Evolutionary conservation across 2,888 invertebrate genomes (phyloP), one percentile per base, ranked within the genome.

Genomic region (Vesta saturnalis): DNA sequence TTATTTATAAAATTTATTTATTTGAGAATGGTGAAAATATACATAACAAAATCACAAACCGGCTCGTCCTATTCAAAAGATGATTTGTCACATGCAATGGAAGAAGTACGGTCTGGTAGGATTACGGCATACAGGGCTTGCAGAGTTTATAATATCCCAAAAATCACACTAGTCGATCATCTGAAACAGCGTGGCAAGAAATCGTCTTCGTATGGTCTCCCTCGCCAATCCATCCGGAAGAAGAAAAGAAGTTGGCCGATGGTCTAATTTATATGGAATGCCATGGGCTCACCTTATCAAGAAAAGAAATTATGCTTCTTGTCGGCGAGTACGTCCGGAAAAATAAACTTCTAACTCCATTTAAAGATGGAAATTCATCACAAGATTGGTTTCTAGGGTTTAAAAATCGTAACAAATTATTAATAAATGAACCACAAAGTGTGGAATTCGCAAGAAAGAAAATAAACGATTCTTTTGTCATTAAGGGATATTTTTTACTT

Each of bases 321-420:
- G 6, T 30, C 10, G 46, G 46, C 4, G 15, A 46, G 4, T 46
- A 46, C 15, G 46, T 46, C 15, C 10, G 15, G 10, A n/a, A 4
- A n/a, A 46, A 46, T 46, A 46, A 46, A 4, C 5, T 46, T 5
- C 3, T 5, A 14, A 46, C 46, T 4, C 10, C 46, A 14, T 46
- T 46, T 14, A 46, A 46, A 46, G n/a, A 46, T 46, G 46, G 46
- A 46, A 46, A 6, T 46, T 14, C 46, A n/a, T 8, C n/a, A 46
- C 5, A 46, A 46, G 46, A 46, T 46, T 46, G 46, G 46, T 46
- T 46, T 46, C 15, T 46, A 14, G n/a, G 46, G n/a, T 46, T 46
- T 14, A 46, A 46, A 14, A 14, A 46, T 4, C 46, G 46, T n/a
- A 46, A 46, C 15, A 8, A 14, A n/a, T 14, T 46, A 46, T n/a